A percentile compares a stretch with the other conserved stretches of the same genome.
phyloP scores from a whole-genome alignment of 2,113 vertebrate genomes.

The Natator depressus region DNA sequence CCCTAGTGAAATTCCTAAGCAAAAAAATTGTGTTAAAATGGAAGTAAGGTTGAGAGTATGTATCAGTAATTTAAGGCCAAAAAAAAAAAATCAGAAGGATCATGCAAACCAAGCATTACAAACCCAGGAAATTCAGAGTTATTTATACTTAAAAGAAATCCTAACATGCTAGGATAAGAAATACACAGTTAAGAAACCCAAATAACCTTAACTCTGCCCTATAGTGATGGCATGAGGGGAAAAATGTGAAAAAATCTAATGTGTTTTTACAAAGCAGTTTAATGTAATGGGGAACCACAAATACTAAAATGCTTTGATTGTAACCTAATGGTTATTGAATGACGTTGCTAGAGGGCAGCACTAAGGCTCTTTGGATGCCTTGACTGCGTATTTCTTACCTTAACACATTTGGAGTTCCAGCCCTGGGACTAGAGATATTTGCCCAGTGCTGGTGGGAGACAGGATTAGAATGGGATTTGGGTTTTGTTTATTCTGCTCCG shows the following conservation, averaged over 20 bases:
- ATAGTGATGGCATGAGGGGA: not conserved
- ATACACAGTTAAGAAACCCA: conserved; percentile 2
- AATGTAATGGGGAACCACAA: too few relatives aligned
- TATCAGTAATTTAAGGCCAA: too few relatives aligned
- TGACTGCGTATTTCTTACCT: too few relatives aligned
- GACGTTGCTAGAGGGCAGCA: too few relatives aligned
- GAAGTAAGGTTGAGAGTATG: too few relatives aligned
- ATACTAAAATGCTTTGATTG: too few relatives aligned
- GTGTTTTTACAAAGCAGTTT: too few relatives aligned
- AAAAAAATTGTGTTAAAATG: not conserved
- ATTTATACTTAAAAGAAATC: not conserved
- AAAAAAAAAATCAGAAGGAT: too few relatives aligned
- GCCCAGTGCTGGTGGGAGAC: not conserved
- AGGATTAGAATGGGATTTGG: not conserved
- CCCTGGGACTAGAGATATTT: not conserved
- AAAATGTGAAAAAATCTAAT: not conserved
- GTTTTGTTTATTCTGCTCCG: not conserved
- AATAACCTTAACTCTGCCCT: not conserved
- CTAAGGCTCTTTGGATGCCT: too few relatives aligned
- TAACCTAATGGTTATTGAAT: too few relatives aligned
- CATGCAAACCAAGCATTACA: too few relatives aligned
- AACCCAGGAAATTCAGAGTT: not conserved
- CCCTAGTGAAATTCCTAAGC: not conserved
- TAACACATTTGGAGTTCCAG: too few relatives aligned
- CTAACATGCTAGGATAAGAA: conserved; percentile 17